Evolutionary conservation across 2,113 vertebrate species (phyloP), one percentile per base, ranked within the genome.

Genomic region (Ochotona curzoniae): DNA sequence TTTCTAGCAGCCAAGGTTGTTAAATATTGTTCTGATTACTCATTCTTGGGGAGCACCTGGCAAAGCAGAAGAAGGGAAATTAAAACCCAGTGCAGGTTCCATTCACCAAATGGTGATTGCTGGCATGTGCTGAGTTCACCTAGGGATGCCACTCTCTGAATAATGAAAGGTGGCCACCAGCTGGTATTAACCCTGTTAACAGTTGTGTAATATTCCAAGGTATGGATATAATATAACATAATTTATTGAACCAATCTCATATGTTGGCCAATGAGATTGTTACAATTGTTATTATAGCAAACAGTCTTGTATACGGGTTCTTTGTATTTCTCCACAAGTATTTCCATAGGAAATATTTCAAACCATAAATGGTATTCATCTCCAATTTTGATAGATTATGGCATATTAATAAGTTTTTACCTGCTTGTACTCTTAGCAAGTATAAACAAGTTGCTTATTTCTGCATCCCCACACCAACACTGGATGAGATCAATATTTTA

Each of bases 401-500:
- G 81, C 30, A 94, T 83, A 91, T 91, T 74, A 57, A 63, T 71
- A 70, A 54, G 8, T 60, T 32, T 86, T 30, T 71, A 47, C 49
- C 23, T 88, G 38, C 83, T 76, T 57, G 38, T 81, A 28, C n/a
- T 30, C 66, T 21, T 11, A 82, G 30, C 67, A 54, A 38, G 47
- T 61, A 92, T 81, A 89, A 95, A 83, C 83, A 82, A 70, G 64
- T 82, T 38, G 66, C 32, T 92, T 91, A 51, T 89, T 95, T 93
- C 91, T 38, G 81, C 84, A 95, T 86, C 84, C 76, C 35, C 63
- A 84, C 74, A 81, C 63, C 51, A 49, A 78, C 35, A 47, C 61
- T 44, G 76, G 69, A 82, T 51, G 60, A 93, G 63, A 95, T 95
- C 94, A 95, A 94, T 95, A 87, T 96, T 95, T 89, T 96, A 97